Evolutionary conservation across 2,113 vertebrate species (phyloP).

Genomic region (Microcebus jonahi): DNA sequence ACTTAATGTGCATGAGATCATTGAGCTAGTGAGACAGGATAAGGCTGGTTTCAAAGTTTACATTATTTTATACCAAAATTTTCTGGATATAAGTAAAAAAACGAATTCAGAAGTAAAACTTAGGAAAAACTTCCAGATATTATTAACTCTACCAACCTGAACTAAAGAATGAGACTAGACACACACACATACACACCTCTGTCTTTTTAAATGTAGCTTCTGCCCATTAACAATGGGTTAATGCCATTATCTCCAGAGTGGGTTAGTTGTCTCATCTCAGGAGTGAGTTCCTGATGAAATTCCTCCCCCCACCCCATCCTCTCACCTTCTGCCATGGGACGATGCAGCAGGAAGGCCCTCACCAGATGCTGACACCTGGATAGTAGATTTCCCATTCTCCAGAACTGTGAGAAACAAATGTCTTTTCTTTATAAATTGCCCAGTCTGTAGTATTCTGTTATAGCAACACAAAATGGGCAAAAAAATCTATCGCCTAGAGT

Average conservation of each 20-base stretch:
- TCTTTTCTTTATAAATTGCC: neutral
- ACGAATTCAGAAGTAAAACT: neutral
- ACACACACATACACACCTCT: accelerated
- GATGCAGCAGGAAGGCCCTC: neutral
- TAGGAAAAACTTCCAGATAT: neutral
- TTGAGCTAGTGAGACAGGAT: neutral
- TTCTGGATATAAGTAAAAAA: slow-evolving; percentile 4
- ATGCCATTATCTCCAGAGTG: neutral
- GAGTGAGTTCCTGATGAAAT: neutral
- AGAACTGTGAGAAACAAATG: neutral
- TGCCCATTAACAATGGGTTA: neutral
- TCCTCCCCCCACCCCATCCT: neutral
- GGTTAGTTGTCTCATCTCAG: neutral
- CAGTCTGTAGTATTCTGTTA: neutral
- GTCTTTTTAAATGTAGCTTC: neutral
- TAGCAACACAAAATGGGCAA: neutral
- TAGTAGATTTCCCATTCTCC: neutral
- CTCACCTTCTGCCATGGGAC: neutral
- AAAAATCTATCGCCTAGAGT: neutral
- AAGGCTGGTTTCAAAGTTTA: neutral
- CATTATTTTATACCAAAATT: neutral
- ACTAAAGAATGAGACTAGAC: neutral
- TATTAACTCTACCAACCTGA: neutral
- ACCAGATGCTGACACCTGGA: neutral
- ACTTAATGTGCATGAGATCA: neutral